These are phyloP conservation scores for Aplysia californica DNA, from an alignment of 1,140 invertebrate genomes.

Conservation along the genomic window DNA sequence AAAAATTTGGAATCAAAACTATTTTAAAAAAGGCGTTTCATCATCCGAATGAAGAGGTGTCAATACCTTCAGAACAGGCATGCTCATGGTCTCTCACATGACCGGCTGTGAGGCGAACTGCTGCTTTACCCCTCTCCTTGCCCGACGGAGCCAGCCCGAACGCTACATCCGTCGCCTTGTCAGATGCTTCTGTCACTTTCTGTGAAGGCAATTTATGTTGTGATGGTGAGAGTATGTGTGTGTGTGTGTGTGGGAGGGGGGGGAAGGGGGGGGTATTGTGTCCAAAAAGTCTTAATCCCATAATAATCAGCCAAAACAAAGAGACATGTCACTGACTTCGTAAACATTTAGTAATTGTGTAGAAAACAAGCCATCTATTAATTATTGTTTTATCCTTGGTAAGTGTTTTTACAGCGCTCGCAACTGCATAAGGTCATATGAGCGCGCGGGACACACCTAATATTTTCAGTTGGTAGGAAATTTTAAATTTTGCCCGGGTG, in stretches of 20 bases:
- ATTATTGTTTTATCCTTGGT: neutral
- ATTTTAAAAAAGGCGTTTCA: neutral
- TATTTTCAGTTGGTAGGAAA: too few species aligned
- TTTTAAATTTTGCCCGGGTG: too few species aligned
- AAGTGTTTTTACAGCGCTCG: too few species aligned
- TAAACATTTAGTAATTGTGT: neutral
- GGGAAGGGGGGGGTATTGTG: neutral
- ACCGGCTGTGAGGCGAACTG: neutral
- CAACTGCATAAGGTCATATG: too few species aligned
- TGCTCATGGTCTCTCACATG: slow-evolving; percentile 37
- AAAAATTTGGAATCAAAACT: neutral
- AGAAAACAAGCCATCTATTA: neutral
- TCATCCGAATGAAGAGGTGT: neutral
- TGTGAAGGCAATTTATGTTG: slow-evolving; percentile 1
- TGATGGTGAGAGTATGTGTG: too few species aligned
- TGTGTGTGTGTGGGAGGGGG: too few species aligned
- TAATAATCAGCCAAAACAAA: neutral
- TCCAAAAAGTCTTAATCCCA: neutral
- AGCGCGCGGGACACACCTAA: too few species aligned
- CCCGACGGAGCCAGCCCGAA: slow-evolving; percentile 15
- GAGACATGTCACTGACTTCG: neutral
- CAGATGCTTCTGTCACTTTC: slow-evolving; percentile 47
- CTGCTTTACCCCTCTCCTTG: slow-evolving; percentile 11
- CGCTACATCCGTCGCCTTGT: slow-evolving; percentile 34
- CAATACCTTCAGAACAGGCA: slow-evolving; percentile 43